Conservation (phyloP, 2,113 vertebrate species). For the Tachysurus vachellii region DNA sequence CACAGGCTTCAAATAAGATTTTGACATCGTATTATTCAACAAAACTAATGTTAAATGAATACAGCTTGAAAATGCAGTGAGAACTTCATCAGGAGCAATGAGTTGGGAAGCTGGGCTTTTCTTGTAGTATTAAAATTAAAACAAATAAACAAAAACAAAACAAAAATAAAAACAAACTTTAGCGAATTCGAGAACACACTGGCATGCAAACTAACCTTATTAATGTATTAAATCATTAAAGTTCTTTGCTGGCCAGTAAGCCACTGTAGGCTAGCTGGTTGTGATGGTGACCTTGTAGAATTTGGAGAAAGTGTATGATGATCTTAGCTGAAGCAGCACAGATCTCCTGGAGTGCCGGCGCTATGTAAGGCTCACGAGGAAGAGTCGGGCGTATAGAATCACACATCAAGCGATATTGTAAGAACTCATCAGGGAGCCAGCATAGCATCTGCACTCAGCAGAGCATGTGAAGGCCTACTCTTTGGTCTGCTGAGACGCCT, state of each 20-base stretch:
- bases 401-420: conserved; percentile 3
- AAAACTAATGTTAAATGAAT: too few relatives aligned
- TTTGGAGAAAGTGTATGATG: neutral
- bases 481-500: neutral
- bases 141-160: too few relatives aligned
- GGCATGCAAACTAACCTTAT: too few relatives aligned
- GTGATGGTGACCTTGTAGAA: neutral
- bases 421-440: neutral
- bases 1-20: neutral
- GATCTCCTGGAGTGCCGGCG: neutral
- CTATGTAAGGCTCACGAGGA: neutral
- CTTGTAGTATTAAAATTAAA: neutral
- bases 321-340: neutral
- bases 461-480: neutral
- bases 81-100: neutral
- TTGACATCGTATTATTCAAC: neutral
- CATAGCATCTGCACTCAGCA: neutral
- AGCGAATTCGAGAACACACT: too few relatives aligned
- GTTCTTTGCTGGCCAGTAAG: neutral
- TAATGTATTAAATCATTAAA: neutral
- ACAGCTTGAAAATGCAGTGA: too few relatives aligned
- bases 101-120: neutral
- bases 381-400: neutral
- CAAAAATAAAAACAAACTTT: too few relatives aligned
- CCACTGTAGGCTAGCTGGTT: neutral